Evolutionary conservation across 2,113 vertebrate species (phyloP), one percentile per base, ranked within the genome.

Genomic region (Indicator indicator): DNA sequence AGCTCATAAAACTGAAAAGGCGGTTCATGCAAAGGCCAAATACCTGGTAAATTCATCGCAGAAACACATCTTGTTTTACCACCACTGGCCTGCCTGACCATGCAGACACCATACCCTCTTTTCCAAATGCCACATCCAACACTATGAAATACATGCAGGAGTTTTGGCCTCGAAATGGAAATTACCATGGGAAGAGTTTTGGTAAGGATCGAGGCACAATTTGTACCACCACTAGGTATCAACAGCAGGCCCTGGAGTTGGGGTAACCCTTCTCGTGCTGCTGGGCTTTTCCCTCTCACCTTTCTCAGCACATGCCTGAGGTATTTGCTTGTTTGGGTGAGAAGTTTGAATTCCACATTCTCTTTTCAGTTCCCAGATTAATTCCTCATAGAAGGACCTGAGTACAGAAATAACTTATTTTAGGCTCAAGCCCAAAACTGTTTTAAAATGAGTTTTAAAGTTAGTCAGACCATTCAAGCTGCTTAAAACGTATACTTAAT

Each of bases 71-170:
- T 70, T 70, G 42, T 17, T 93, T 70, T 82, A 40, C 20, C 17
- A 1, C 16, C 14, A 1, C 54, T 60, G 65, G 42, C 26, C 32
- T 27, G 15, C n/a, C 42, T 21, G 33, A 38, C 78, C 42, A 2
- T 1, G 26, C 17, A 3, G 8, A 48, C 0, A 0, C 60, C 0
- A 0, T 55, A 16, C 3, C 12, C 9, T 50, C 6, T 69, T 15
- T 58, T 56, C n/a, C 0, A 1, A 9, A 9, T 78, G 62, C 65
- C 16, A 1, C 42, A 21, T 11, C 36, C 8, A 12, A 12, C 48
- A 27, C 63, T 59, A 59, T 80, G 59, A 69, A 82, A 82, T 33
- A 83, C 59, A 67, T 0, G 0, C 42, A 48, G 15, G 19, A 5
- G 0, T 71, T 88, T 83, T 9, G 1, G 26, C 65, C 52, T 67